These are phyloP conservation scores for Xylota sylvarum DNA, from an alignment of 2,888 invertebrate genomes.

Conservation along the genomic window DNA sequence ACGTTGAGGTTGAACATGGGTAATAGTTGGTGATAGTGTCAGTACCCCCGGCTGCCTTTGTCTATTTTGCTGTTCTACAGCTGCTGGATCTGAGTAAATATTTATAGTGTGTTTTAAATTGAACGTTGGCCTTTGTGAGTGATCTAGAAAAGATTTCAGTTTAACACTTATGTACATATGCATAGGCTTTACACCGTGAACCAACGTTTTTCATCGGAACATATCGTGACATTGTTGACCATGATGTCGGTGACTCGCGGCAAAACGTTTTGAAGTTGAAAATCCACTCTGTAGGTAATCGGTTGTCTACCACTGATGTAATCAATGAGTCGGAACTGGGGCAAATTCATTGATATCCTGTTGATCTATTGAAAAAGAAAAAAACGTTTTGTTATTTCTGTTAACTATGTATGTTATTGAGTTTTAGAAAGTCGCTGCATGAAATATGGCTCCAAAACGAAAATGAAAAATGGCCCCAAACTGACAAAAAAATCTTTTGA, in stretches of 20 bases:
- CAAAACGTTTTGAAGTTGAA: slow-evolving; percentile 86
- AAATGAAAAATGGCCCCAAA: no score
- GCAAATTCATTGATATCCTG: slow-evolving; percentile 78
- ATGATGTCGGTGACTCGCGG: slow-evolving; percentile 87
- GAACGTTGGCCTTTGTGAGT: slow-evolving; percentile 78
- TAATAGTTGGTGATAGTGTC: not conserved
- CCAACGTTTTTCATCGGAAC: slow-evolving; percentile 86
- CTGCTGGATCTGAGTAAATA: slow-evolving; percentile 16
- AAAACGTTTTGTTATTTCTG: not conserved
- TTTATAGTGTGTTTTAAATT: slow-evolving; percentile 78
- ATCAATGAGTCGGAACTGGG: slow-evolving; percentile 78
- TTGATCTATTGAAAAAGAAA: not conserved
- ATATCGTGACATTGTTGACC: slow-evolving; percentile 86
- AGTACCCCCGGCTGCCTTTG: not conserved
- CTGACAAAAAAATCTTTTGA: no score
- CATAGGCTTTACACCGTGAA: not conserved
- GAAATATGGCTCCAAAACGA: no score
- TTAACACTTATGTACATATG: not conserved
- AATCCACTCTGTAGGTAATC: slow-evolving; percentile 86
- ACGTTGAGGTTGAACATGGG: not conserved
- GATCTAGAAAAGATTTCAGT: slow-evolving; percentile 78
- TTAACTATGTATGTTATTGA: not conserved
- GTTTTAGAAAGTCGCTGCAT: not conserved
- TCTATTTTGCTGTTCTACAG: slow-evolving; percentile 12
- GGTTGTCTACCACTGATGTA: slow-evolving; percentile 81